phyloP scores from a whole-genome alignment of 1,140 invertebrate species.

The Bombyx mandarina region DNA sequence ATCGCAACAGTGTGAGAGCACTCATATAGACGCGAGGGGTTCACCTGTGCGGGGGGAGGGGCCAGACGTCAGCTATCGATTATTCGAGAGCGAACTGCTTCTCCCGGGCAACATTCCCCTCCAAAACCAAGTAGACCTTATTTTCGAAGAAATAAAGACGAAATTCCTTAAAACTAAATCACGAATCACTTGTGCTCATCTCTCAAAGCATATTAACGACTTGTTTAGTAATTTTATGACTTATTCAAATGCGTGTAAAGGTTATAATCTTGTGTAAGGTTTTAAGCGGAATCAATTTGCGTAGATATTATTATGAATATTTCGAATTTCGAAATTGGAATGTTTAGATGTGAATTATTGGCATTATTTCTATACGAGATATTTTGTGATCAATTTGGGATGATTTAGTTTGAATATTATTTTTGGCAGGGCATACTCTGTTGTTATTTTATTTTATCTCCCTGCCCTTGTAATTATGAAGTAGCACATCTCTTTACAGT shows the following conservation, averaged over 20 bases:
- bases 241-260: constrained; percentile 6
- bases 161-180: constrained; percentile 21
- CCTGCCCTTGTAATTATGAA: too few relatives aligned
- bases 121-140: constrained; percentile 37
- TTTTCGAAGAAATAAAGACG: constrained; percentile 23
- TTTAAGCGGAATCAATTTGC: constrained; percentile 11
- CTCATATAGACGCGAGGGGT: constrained; percentile 29
- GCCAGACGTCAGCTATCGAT: constrained; percentile 68
- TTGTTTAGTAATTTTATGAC: constrained; percentile 12
- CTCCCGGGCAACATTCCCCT: constrained; percentile 44
- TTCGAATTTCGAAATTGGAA: too few relatives aligned
- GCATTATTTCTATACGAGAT: too few relatives aligned
- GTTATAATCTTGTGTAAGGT: constrained; percentile 1
- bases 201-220: constrained; percentile 1
- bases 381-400: too few relatives aligned
- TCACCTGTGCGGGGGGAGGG: constrained; percentile 31
- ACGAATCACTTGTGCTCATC: constrained; percentile 37
- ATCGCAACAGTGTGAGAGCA: too few relatives aligned
- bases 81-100: constrained; percentile 62
- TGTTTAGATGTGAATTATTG: too few relatives aligned
- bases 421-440: too few relatives aligned
- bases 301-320: constrained; percentile 1
- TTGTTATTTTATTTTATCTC: too few relatives aligned
- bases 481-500: too few relatives aligned
- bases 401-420: too few relatives aligned